These are phyloP conservation scores for Melipona beecheii DNA, from an alignment of 2,888 invertebrate species.

Conservation along the genomic window DNA sequence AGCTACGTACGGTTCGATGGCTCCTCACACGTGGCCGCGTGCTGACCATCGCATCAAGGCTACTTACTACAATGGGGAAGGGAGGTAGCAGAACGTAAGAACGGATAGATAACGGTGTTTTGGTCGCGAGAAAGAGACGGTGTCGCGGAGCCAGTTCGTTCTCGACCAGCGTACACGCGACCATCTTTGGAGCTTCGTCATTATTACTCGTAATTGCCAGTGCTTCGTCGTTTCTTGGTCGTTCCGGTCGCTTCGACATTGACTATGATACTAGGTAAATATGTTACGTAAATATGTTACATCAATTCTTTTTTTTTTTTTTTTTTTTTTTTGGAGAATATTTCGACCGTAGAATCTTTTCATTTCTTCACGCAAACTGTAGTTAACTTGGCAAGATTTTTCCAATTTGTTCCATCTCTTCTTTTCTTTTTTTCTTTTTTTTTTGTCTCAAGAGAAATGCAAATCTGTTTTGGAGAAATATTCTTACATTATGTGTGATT, in stretches of 20 bases:
- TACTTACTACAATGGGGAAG: constrained; percentile 50
- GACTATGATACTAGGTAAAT: constrained; percentile 56
- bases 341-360: too few species aligned
- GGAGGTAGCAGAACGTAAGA: constrained; percentile 55
- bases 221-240: background rate
- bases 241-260: background rate
- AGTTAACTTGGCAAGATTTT: too few species aligned
- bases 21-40: constrained; percentile 48
- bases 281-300: background rate
- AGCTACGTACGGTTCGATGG: constrained; percentile 25
- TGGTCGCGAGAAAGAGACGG: constrained; percentile 28
- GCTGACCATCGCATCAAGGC: constrained; percentile 10
- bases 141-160: constrained; percentile 30
- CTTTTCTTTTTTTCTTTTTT: too few species aligned
- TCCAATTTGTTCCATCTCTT: too few species aligned
- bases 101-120: constrained; percentile 70
- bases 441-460: too few species aligned
- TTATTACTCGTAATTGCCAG: background rate
- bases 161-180: constrained; percentile 16
- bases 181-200: background rate
- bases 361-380: too few species aligned
- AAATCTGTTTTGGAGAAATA: too few species aligned
- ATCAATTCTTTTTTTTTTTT: background rate
- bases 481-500: background rate
- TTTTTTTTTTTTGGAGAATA: too few species aligned